Conservation (phyloP, 2,113 vertebrate genomes). For the Leucoraja erinaceus region DNA sequence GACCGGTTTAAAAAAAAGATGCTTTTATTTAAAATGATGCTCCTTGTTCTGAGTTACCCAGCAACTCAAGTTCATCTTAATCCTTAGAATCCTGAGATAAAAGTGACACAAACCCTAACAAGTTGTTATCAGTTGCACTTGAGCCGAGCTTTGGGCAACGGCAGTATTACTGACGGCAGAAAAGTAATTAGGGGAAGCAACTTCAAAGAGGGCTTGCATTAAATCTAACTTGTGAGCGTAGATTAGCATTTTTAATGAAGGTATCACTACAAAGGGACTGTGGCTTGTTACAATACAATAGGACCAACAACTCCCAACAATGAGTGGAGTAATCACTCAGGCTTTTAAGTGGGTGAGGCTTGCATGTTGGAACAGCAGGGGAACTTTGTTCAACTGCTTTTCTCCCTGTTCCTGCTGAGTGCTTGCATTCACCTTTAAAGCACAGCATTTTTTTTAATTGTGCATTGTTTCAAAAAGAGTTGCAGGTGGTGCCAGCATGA, state of each 20-base stretch:
- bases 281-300: constrained; percentile 22
- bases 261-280: not conserved
- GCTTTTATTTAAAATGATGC: too few species aligned
- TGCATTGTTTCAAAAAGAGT: not conserved
- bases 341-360: not conserved
- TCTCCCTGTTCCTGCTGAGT: constrained; percentile 11
- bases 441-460: not conserved
- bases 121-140: not conserved
- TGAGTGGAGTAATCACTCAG: not conserved
- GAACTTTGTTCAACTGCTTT: not conserved
- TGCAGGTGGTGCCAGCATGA: too few species aligned
- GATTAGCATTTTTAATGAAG: constrained; percentile 36
- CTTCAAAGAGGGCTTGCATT: constrained; percentile 5
- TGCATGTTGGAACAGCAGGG: not conserved
- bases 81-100: too few species aligned
- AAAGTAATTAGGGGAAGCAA: not conserved
- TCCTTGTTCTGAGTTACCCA: too few species aligned
- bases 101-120: not conserved
- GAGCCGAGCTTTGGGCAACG: too few species aligned
- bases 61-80: too few species aligned
- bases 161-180: not conserved
- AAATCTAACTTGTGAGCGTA: not conserved
- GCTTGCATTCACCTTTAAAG: not conserved
- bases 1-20: too few species aligned
- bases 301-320: not conserved